phyloP scores from a whole-genome alignment of 2,113 vertebrate species.

The Tachysurus vachellii region DNA sequence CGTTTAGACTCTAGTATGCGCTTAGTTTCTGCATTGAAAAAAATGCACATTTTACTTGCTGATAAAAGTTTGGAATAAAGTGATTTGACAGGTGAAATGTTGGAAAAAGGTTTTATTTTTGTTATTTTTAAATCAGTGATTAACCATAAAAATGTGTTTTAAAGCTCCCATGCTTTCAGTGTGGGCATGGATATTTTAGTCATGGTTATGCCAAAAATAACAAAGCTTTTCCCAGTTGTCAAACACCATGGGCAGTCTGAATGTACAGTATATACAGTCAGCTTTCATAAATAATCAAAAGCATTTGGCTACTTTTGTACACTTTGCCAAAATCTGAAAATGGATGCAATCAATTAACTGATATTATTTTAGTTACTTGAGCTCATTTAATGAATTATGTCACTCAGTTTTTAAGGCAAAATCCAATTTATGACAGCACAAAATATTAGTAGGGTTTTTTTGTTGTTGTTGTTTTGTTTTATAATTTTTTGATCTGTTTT shows the following conservation, averaged over 20 bases:
- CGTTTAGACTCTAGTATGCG: background rate
- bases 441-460: background rate
- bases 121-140: background rate
- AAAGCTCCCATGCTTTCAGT: background rate
- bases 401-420: background rate
- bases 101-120: background rate
- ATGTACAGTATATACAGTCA: background rate
- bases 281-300: background rate
- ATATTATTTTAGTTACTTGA: background rate
- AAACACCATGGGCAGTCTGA: background rate
- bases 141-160: background rate
- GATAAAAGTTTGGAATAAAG: background rate
- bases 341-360: background rate
- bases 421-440: no score
- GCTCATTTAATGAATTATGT: no score
- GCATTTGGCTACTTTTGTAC: background rate
- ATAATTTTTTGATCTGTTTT: background rate
- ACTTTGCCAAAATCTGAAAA: background rate
- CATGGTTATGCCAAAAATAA: background rate
- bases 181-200: background rate
- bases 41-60: background rate
- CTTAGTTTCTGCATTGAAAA: background rate
- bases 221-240: background rate
- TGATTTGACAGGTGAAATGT: conserved; percentile 2
- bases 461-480: background rate